These are phyloP conservation scores for Nipponacmea schrenckii DNA, from an alignment of 2,888 invertebrate species.

Conservation along the genomic window DNA sequence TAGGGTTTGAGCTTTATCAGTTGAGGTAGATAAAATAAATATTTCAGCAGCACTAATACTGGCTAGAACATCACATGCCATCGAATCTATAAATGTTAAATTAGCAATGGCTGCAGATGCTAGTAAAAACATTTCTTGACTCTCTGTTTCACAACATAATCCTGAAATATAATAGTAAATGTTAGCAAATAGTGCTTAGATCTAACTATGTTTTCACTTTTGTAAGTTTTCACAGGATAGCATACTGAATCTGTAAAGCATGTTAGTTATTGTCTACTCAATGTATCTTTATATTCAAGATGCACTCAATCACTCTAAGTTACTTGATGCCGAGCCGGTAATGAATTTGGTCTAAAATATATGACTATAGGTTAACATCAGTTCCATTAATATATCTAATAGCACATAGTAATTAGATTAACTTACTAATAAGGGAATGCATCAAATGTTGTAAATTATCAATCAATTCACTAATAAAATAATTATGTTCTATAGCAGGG, in stretches of 20 bases:
- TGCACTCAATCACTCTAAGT: too few species aligned
- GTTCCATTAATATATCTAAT: too few species aligned
- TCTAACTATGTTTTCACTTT: too few species aligned
- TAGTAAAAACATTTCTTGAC: slow-evolving; percentile 84
- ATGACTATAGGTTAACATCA: too few species aligned
- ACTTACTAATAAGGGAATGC: slow-evolving; percentile 79
- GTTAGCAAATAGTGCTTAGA: too few species aligned
- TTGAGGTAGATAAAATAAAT: slow-evolving; percentile 75
- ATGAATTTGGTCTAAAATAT: too few species aligned
- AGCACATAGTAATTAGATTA: neutral
- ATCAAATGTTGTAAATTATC: slow-evolving; percentile 80
- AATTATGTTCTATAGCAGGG: slow-evolving; percentile 63
- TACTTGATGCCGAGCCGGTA: too few species aligned
- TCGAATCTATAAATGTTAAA: slow-evolving; percentile 82
- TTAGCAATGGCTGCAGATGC: slow-evolving; percentile 91
- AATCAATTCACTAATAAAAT: slow-evolving; percentile 77
- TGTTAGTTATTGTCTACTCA: neutral
- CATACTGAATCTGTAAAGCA: too few species aligned
- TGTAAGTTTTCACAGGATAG: too few species aligned
- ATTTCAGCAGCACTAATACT: slow-evolving; percentile 71
- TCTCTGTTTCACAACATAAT: slow-evolving; percentile 72
- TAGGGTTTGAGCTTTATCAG: slow-evolving; percentile 74
- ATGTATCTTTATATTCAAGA: too few species aligned
- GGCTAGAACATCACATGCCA: slow-evolving; percentile 74
- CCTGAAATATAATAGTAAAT: slow-evolving; percentile 68